phyloP scores from a whole-genome alignment of 2,113 vertebrate genomes.

The Rhagologus leucostigma region DNA sequence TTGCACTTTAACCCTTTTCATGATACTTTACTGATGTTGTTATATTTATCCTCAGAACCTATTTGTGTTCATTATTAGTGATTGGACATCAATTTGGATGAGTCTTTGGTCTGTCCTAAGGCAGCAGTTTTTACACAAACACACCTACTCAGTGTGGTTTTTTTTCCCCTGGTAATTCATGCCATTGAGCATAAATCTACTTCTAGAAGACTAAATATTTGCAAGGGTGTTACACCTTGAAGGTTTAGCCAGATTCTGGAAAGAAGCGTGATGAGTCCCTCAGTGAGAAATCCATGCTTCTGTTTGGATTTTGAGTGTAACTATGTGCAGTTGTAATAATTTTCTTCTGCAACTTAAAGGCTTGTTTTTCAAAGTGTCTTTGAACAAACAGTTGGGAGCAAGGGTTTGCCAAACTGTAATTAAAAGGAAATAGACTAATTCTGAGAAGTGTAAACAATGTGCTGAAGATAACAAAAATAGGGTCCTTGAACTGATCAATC shows the following conservation, averaged over 20 bases:
- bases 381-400: conserved; percentile 45
- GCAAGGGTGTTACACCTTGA: background rate
- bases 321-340: background rate
- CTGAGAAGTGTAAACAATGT: conserved; percentile 24
- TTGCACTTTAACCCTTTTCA: background rate
- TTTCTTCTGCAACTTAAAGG: background rate
- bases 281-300: background rate
- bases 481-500: background rate
- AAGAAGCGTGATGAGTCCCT: background rate
- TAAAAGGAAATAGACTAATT: conserved; percentile 49
- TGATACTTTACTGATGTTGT: background rate
- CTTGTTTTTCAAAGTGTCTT: conserved; percentile 31
- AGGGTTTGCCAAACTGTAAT: conserved; percentile 57
- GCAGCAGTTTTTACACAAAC: background rate
- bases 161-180: background rate
- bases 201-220: background rate
- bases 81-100: background rate
- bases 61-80: background rate
- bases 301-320: background rate
- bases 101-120: background rate
- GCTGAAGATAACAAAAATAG: conserved; percentile 35
- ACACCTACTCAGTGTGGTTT: rapidly evolving
- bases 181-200: background rate
- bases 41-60: background rate
- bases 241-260: background rate